phyloP scores from a whole-genome alignment of 2,888 invertebrate species.

The Brenthis hecate region DNA sequence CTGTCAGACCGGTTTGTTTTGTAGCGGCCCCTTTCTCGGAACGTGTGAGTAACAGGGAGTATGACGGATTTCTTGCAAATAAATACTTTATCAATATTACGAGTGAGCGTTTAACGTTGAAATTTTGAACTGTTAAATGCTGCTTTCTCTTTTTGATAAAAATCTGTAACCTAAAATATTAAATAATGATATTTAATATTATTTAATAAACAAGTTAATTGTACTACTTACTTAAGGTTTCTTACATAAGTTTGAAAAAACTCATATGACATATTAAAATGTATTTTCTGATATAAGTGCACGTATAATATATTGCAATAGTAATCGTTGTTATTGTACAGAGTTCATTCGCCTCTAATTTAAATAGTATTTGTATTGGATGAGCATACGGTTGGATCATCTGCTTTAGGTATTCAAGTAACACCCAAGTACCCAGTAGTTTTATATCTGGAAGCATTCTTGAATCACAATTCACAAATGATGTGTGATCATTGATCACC shows the following conservation, averaged over 20 bases:
- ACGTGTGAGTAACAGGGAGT: slow-evolving; percentile 52
- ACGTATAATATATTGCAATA: slow-evolving; percentile 29
- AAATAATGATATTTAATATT: too few species aligned
- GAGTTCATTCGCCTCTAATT: slow-evolving; percentile 60
- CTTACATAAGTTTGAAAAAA: neutral
- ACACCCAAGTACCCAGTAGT: slow-evolving; percentile 25
- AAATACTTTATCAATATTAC: slow-evolving; percentile 45
- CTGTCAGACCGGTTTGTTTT: slow-evolving; percentile 56
- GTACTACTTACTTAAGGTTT: too few species aligned
- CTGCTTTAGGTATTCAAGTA: slow-evolving; percentile 46
- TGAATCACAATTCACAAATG: slow-evolving; percentile 21
- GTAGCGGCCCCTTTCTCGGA: slow-evolving; percentile 52
- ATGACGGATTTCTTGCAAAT: slow-evolving; percentile 60
- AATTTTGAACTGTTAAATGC: slow-evolving; percentile 12
- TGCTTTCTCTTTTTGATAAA: slow-evolving; percentile 21
- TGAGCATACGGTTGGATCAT: slow-evolving; percentile 47
- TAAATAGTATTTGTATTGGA: slow-evolving; percentile 46
- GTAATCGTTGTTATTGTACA: slow-evolving; percentile 59
- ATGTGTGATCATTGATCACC: neutral
- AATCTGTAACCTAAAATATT: neutral
- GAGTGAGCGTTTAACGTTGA: slow-evolving; percentile 43
- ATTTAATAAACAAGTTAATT: too few species aligned
- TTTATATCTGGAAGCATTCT: slow-evolving; percentile 29
- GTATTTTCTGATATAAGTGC: slow-evolving; percentile 23
- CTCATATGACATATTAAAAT: slow-evolving; percentile 8